These are phyloP conservation scores for Leptarthrus brevirostris DNA, from an alignment of 2,888 invertebrate genomes.

Conservation along the genomic window DNA sequence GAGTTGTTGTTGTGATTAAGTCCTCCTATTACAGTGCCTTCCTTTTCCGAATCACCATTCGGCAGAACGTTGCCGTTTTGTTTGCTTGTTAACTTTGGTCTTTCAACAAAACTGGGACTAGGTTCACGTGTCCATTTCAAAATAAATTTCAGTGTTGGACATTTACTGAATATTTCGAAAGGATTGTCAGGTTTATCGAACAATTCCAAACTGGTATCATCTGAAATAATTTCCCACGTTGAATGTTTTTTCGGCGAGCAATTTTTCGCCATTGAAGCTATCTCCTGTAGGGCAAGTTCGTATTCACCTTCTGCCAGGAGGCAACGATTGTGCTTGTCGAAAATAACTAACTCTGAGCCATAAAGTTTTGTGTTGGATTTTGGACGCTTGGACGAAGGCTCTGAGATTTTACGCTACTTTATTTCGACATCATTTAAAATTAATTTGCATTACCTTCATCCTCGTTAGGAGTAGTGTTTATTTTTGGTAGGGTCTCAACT, in stretches of 20 bases:
- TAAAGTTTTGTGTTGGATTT: conserved; percentile 70
- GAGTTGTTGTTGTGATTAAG: conserved; percentile 59
- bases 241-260: conserved; percentile 77
- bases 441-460: conserved; percentile 65
- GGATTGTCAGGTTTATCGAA: conserved; percentile 66
- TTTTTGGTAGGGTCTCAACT: conserved; percentile 70
- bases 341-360: conserved; percentile 84
- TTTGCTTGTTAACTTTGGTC: conserved; percentile 69
- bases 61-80: not conserved
- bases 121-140: conserved; percentile 85
- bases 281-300: conserved; percentile 85
- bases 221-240: conserved; percentile 75
- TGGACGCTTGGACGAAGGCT: conserved; percentile 78
- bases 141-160: conserved; percentile 86
- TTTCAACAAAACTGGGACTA: conserved; percentile 74
- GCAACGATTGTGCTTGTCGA: conserved; percentile 90
- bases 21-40: conserved; percentile 59
- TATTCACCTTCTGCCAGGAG: conserved; percentile 90
- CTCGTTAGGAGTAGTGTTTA: conserved; percentile 65
- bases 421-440: conserved; percentile 16
- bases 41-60: conserved; percentile 63
- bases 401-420: conserved; percentile 59
- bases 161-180: conserved; percentile 81
- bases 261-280: conserved; percentile 66
- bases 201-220: conserved; percentile 67